phyloP scores from a whole-genome alignment of 2,113 vertebrate species.

The Gallinago jamesoni region DNA sequence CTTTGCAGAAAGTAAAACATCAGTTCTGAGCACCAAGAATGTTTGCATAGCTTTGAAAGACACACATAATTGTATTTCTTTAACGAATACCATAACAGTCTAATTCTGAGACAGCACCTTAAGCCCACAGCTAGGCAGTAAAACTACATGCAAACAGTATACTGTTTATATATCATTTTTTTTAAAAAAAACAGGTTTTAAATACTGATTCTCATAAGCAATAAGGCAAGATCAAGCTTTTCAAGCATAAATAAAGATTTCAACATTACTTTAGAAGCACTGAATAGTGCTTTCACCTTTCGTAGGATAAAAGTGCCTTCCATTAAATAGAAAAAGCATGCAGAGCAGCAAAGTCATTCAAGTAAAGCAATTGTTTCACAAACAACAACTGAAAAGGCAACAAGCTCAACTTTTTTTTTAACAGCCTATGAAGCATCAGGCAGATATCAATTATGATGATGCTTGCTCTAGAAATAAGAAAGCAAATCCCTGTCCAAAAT shows the following conservation, averaged over 20 bases:
- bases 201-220: neutral
- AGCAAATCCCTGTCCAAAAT: neutral
- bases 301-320: rapidly evolving
- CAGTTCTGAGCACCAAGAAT: neutral
- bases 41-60: neutral
- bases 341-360: neutral
- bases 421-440: neutral
- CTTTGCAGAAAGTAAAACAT: neutral
- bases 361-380: neutral
- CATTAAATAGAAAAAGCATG: neutral
- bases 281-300: neutral
- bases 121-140: neutral
- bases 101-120: neutral
- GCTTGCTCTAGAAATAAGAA: neutral
- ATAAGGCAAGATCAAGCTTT: neutral
- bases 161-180: rapidly evolving
- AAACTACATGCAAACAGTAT: neutral
- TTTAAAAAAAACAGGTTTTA: neutral
- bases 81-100: neutral
- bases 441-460: too few relatives aligned
- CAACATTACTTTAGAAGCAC: neutral
- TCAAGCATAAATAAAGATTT: neutral
- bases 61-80: rapidly evolving
- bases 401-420: neutral
- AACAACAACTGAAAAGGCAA: neutral